Base-by-base conservation (phyloP, 1,140 invertebrate genomes). In the Drosophila fuyamai region DNA sequence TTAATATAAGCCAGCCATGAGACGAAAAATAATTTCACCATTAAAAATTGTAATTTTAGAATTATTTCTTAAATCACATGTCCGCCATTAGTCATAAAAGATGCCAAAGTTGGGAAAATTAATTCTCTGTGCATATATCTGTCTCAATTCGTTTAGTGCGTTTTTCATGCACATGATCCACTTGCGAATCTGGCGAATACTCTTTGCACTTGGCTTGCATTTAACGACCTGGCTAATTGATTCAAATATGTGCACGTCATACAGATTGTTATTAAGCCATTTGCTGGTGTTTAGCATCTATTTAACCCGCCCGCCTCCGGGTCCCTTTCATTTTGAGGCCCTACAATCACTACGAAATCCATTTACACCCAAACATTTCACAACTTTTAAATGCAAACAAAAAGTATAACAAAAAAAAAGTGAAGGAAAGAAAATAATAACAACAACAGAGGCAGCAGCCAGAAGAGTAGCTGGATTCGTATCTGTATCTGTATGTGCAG, bases 221-320 rank as follows among this genome's bases (percentile, higher is more conserved):
- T 48, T 57, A 56, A 71, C 66, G 48, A 70, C 29, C 66, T 67
- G 51, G 27, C 67, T 56, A 68, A 70, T 70, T 70, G 67, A 71
- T 70, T 67, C 50, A 47, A 29, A 35, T 47, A 63, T 63, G 59
- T 63, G 63, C 46, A 50, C 36, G 50, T 46, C 47, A 35, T 65
- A 66, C 61, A 55, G 54, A 40, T 67, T 67, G 56, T 67, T 59
- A 88, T 79, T 67, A 79, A 79, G 71, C 67, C 63, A 74, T 83
- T 82, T 70, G 62, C 61, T 78, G 60, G 54, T 77, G 72, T 50
- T 76, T 55, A 84, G 78, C 71, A 55, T 74, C 56, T 78, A 81
- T 61, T 81, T 76, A 48, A 55, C 68, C 67, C 53, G 56, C 43
- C 29, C 7, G 29, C 29, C 7, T 6, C 29, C 29, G 29, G 29